Conservation (phyloP, 2,113 vertebrate species). For the Lethenteron reissneri region DNA sequence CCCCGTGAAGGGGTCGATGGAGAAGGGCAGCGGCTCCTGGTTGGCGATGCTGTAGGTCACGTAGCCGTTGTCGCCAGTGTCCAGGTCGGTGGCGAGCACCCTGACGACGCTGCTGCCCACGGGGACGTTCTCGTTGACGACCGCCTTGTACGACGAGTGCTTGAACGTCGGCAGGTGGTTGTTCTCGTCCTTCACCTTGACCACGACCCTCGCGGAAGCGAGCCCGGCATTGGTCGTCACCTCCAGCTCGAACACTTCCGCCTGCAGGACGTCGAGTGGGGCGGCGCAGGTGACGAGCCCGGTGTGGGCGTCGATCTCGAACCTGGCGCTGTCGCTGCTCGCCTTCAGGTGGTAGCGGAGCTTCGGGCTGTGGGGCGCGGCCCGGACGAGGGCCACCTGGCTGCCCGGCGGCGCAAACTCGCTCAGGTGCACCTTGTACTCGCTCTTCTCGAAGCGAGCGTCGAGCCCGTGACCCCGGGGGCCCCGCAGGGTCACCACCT, state of each 20-base stretch:
- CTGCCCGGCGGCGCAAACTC: constrained; percentile 78
- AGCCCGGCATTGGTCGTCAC: constrained; percentile 36
- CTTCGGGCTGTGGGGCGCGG: constrained; percentile 38
- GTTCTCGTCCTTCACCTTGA: constrained; percentile 59
- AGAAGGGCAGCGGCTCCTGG: constrained; percentile 49
- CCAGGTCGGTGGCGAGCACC: constrained; percentile 54
- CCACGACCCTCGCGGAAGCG: constrained; percentile 34
- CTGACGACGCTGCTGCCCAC: constrained; percentile 41
- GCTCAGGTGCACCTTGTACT: constrained; percentile 45
- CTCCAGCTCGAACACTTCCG: constrained; percentile 46
- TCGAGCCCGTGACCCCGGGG: constrained; percentile 25
- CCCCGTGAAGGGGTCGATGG: constrained; percentile 83
- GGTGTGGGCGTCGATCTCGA: constrained; percentile 54
- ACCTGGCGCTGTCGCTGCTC: constrained; percentile 38
- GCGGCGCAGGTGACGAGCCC: constrained; percentile 54
- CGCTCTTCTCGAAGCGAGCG: constrained; percentile 41
- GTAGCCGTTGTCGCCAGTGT: constrained; percentile 81
- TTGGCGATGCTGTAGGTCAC: constrained; percentile 85
- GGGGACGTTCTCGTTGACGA: constrained; percentile 61
- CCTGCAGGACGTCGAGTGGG: constrained; percentile 41
- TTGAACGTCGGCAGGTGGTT: constrained; percentile 66
- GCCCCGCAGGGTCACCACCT: constrained; percentile 34
- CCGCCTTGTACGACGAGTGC: constrained; percentile 42
- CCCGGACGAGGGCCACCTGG: constrained; percentile 41
- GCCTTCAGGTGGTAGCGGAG: constrained; percentile 50